Evolutionary conservation across 2,113 vertebrate genomes (phyloP).

Genomic region (Euleptes europaea): DNA sequence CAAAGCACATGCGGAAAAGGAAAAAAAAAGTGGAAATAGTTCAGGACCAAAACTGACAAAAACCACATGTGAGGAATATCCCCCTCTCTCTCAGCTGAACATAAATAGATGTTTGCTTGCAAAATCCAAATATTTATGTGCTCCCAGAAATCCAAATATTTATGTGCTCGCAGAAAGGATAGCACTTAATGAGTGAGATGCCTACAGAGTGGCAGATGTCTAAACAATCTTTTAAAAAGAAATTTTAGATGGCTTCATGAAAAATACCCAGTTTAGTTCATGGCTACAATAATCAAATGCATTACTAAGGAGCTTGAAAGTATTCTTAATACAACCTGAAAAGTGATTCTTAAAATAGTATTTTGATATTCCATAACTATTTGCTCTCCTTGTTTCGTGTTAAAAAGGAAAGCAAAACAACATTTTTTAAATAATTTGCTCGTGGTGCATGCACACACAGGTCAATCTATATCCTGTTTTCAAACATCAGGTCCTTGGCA

Average conservation of each 20-base stretch:
- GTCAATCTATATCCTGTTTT: too few relatives aligned
- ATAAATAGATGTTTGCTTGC: neutral
- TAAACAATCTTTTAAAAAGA: constrained; percentile 3
- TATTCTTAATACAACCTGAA: neutral
- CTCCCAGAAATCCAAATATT: neutral
- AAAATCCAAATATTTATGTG: constrained; percentile 14
- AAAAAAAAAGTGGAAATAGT: too few relatives aligned
- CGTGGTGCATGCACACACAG: too few relatives aligned
- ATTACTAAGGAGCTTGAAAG: neutral
- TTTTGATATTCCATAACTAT: neutral
- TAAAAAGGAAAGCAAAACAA: constrained; percentile 8
- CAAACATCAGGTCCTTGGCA: too few relatives aligned
- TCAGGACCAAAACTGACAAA: too few relatives aligned
- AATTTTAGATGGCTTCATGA: neutral
- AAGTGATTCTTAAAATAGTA: neutral
- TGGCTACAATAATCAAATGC: neutral
- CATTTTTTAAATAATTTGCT: neutral
- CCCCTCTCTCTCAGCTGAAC: too few relatives aligned
- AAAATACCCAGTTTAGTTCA: neutral
- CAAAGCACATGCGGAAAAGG: too few relatives aligned
- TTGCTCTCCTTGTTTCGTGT: neutral
- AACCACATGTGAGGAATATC: too few relatives aligned
- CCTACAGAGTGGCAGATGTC: neutral
- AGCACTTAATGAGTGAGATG: neutral
- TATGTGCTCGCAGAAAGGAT: neutral